Evolutionary conservation across 2,113 vertebrate species (phyloP).

Genomic region (Alligator sinensis): DNA sequence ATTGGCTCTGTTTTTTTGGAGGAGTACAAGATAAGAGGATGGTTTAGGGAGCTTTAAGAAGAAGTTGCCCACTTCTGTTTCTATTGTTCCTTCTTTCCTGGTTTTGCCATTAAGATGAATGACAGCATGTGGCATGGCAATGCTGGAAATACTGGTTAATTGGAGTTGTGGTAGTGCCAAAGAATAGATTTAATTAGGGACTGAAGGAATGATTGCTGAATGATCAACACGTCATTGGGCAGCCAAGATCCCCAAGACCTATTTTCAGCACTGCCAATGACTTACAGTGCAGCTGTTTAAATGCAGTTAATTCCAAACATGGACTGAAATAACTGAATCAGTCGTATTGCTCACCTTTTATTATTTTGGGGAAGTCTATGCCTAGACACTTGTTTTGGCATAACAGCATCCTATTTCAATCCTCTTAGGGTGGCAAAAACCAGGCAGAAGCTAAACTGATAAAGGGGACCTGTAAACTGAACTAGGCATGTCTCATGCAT

Average conservation of each 20-base stretch:
- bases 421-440: rapidly evolving
- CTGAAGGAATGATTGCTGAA: background rate
- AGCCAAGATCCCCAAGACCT: background rate
- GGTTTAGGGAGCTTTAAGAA: background rate
- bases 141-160: background rate
- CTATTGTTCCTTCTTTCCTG: background rate
- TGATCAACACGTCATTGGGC: background rate
- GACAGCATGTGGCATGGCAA: background rate
- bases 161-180: background rate
- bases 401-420: background rate
- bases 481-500: background rate
- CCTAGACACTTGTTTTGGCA: background rate
- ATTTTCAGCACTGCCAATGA: background rate
- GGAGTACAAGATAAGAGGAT: background rate
- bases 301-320: background rate
- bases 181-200: background rate
- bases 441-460: background rate
- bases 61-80: background rate
- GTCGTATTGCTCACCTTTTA: background rate
- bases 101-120: background rate
- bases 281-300: background rate
- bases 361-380: background rate
- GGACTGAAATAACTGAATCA: background rate
- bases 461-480: background rate
- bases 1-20: background rate